Percentiles rank a stretch among this genome's conserved stretches.
Evolutionary conservation across 2,113 vertebrate genomes (phyloP).

Genomic region (Scatophagus argus): DNA sequence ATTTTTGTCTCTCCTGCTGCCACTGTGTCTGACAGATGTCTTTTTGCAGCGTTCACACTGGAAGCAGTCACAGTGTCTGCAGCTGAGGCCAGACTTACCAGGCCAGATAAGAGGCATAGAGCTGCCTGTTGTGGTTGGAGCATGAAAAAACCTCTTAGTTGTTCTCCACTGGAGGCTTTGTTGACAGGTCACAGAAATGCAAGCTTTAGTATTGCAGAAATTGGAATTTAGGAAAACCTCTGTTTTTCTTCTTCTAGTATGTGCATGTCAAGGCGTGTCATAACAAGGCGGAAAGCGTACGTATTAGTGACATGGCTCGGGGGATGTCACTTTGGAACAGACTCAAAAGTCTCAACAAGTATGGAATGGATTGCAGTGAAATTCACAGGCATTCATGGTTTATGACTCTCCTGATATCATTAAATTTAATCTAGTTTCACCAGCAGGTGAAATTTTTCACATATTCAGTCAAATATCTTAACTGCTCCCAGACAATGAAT

Average conservation of each 20-base stretch:
- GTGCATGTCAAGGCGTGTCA: neutral
- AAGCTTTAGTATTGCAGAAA: slow-evolving; percentile 33
- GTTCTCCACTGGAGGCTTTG: slow-evolving; percentile 25
- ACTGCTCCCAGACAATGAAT: neutral
- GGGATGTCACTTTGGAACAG: neutral
- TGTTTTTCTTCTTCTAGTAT: neutral
- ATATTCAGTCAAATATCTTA: neutral
- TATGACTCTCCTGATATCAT: neutral
- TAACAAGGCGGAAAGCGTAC: neutral
- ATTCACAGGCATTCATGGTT: neutral
- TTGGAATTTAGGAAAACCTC: neutral
- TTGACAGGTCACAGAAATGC: slow-evolving; percentile 45
- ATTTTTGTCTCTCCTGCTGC: slow-evolving; percentile 73
- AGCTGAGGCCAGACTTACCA: slow-evolving; percentile 48
- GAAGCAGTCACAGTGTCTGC: slow-evolving; percentile 63
- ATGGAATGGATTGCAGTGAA: neutral
- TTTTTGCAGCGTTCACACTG: slow-evolving; percentile 63
- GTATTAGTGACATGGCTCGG: neutral
- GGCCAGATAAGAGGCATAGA: slow-evolving; percentile 56
- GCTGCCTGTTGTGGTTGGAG: slow-evolving; percentile 47
- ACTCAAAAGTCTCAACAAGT: neutral
- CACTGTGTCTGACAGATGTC: slow-evolving; percentile 71
- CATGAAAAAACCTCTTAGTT: slow-evolving; percentile 47
- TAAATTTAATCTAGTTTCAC: neutral
- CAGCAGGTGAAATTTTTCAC: neutral